phyloP scores from a whole-genome alignment of 2,888 invertebrate genomes.

The Euphydryas editha region DNA sequence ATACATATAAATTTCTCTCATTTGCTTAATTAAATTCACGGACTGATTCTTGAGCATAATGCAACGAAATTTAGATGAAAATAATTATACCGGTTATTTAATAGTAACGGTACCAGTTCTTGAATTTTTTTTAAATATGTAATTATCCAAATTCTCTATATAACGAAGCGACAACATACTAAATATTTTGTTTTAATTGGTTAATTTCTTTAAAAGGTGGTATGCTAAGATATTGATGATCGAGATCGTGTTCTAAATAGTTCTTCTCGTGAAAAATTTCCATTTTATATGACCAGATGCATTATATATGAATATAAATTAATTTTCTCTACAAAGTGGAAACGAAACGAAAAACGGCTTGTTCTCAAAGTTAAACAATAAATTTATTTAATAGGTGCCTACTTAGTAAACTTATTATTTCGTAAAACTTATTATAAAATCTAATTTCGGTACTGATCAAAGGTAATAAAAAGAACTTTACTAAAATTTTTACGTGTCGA shows the following conservation, averaged over 20 bases:
- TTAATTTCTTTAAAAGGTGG: background rate
- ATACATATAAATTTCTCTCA: conserved; percentile 23
- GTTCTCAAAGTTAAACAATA: too few species aligned
- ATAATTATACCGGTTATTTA: background rate
- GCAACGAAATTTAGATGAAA: background rate
- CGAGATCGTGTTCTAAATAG: background rate
- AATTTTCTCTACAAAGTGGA: too few species aligned
- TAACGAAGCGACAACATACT: background rate
- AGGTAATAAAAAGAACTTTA: conserved; percentile 16
- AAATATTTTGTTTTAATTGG: background rate
- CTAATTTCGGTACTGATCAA: conserved; percentile 5
- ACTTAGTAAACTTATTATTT: too few species aligned
- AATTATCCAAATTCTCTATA: background rate
- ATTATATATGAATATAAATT: conserved; percentile 1
- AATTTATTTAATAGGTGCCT: too few species aligned
- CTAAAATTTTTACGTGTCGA: conserved; percentile 30
- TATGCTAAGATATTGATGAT: background rate
- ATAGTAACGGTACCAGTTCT: background rate
- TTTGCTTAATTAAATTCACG: conserved; percentile 47
- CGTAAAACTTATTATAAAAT: background rate
- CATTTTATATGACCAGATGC: background rate
- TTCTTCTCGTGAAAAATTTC: background rate
- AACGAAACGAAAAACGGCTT: too few species aligned
- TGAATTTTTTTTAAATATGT: background rate
- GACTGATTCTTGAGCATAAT: conserved; percentile 27